Evolutionary conservation across 2,113 vertebrate species (phyloP).

Genomic region (Lycocorax pyrrhopterus): DNA sequence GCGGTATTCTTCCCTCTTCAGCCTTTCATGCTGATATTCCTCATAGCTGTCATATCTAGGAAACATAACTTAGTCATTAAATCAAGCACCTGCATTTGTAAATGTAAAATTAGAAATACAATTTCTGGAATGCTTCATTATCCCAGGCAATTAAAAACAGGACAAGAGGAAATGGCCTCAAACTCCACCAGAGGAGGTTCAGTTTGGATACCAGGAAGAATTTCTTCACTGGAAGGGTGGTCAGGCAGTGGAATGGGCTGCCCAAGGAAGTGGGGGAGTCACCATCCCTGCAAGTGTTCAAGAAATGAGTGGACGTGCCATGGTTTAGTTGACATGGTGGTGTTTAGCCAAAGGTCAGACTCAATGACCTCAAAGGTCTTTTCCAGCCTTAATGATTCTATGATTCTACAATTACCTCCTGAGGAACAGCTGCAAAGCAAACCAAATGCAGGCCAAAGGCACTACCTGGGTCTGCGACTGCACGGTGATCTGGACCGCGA

Average conservation of each 20-base stretch:
- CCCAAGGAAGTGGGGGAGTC: neutral
- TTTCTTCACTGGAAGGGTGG: neutral
- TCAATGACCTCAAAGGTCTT: neutral
- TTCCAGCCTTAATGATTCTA: neutral
- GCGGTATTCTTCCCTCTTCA: conserved; percentile 92
- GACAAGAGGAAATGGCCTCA: neutral
- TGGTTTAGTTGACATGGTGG: neutral
- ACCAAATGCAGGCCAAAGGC: neutral
- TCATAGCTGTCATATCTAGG: conserved; percentile 96
- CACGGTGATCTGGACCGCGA: conserved; percentile 82
- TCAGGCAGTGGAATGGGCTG: neutral
- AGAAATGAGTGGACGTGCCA: neutral
- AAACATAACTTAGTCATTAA: conserved; percentile 72
- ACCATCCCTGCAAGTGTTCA: neutral
- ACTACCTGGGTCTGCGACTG: conserved; percentile 88
- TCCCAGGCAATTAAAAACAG: neutral
- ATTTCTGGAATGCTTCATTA: neutral
- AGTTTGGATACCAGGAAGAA: neutral
- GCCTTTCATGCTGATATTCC: conserved; percentile 93
- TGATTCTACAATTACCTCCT: neutral
- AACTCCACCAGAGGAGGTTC: neutral
- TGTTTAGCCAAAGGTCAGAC: neutral
- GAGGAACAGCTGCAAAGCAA: neutral
- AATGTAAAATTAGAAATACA: neutral
- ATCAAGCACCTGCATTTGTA: conserved; percentile 30